Evolutionary conservation across 1,140 invertebrate genomes (phyloP).

Genomic region (Drosophila nigrodunni): DNA sequence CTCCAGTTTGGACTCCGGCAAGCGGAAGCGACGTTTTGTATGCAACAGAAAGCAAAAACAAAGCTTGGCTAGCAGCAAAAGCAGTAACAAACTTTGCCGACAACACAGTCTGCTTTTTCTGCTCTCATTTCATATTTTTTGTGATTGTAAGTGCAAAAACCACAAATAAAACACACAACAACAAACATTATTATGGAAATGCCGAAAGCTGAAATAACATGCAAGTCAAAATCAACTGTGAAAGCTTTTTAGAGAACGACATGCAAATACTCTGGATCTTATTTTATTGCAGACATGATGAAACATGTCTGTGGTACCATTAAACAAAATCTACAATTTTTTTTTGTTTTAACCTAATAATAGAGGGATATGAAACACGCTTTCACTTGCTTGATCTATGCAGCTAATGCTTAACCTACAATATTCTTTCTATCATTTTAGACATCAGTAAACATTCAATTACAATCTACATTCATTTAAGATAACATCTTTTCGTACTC

Average conservation of each 20-base stretch:
- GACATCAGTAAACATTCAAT: neutral
- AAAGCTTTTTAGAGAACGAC: constrained; percentile 5
- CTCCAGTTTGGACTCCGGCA: constrained; percentile 24
- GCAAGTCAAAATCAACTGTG: constrained; percentile 38
- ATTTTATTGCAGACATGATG: too few relatives aligned
- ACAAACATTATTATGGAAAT: constrained; percentile 53
- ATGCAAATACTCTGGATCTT: constrained; percentile 4
- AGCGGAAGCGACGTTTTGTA: constrained; percentile 60
- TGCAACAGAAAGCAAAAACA: constrained; percentile 58
- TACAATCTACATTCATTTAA: neutral
- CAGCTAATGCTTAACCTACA: too few relatives aligned
- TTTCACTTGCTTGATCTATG: too few relatives aligned
- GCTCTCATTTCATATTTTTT: constrained; percentile 2
- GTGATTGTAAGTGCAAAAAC: constrained; percentile 39
- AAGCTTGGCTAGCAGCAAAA: constrained; percentile 47
- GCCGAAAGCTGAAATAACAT: constrained; percentile 69
- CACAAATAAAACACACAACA: constrained; percentile 26
- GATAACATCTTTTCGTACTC: neutral
- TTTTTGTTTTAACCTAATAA: too few relatives aligned
- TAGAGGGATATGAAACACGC: too few relatives aligned
- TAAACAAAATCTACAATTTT: too few relatives aligned
- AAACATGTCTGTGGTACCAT: too few relatives aligned
- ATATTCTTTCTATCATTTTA: too few relatives aligned
- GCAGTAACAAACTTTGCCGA: constrained; percentile 55
- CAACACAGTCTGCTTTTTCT: constrained; percentile 33